Percentiles rank a stretch among this genome's conserved stretches.
Conservation (phyloP, 1,140 invertebrate species). For the Homalodisca vitripennis region DNA sequence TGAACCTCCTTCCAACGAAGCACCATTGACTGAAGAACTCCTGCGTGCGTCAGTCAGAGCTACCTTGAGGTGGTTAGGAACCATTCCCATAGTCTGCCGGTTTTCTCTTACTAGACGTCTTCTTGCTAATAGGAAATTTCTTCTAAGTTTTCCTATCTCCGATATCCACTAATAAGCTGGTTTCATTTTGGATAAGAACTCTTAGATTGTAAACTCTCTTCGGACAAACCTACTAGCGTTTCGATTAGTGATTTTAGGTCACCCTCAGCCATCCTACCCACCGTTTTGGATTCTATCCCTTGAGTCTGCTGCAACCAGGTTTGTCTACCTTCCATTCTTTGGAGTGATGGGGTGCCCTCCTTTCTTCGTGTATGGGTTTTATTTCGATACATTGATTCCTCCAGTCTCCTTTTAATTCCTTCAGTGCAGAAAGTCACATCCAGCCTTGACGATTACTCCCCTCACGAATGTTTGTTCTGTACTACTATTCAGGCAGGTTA, state of each 20-base stretch:
- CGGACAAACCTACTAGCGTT: background rate
- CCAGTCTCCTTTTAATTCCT: background rate
- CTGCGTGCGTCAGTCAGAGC: background rate
- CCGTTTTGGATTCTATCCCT: background rate
- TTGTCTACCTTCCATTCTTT: background rate
- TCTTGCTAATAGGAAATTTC: background rate
- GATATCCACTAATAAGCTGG: background rate
- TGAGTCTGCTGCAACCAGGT: background rate
- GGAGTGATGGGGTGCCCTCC: background rate
- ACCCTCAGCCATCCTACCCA: background rate
- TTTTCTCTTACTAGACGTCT: background rate
- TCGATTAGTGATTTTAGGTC: background rate
- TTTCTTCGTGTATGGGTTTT: background rate
- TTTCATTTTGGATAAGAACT: background rate
- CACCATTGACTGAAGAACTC: background rate
- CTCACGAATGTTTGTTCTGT: background rate
- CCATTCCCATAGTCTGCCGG: background rate
- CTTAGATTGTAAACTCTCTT: background rate
- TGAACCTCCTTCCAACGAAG: background rate
- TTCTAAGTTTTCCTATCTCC: background rate
- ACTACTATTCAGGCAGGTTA: background rate
- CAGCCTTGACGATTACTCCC: background rate
- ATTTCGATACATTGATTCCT: background rate
- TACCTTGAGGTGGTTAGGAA: background rate
- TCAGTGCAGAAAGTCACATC: background rate